phyloP scores from a whole-genome alignment of 2,797 vertebrate genomes.

The Cossypha polioptera region DNA sequence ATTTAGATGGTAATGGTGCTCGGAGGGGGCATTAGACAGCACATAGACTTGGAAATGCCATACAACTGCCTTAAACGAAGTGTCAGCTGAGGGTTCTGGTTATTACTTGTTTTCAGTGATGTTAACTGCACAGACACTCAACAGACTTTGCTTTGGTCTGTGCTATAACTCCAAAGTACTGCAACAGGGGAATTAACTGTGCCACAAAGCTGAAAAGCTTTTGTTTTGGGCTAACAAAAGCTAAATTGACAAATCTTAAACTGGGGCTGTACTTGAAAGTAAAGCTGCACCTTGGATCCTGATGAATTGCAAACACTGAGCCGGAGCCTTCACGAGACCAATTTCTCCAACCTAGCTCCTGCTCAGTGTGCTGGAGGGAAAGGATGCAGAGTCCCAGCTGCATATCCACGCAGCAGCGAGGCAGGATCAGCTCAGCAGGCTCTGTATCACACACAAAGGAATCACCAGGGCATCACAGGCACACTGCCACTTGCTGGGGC shows the following conservation, averaged over 20 bases:
- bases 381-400: not conserved
- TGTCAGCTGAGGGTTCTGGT: not conserved
- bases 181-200: not conserved
- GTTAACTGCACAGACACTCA: not conserved
- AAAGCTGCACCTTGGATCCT: not conserved
- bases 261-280: not conserved
- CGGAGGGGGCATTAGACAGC: not conserved
- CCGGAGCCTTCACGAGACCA: not conserved
- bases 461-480: not conserved
- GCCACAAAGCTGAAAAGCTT: not conserved
- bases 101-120: not conserved
- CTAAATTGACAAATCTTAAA: not conserved
- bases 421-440: not conserved
- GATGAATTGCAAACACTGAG: not conserved
- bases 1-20: not conserved
- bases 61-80: not conserved
- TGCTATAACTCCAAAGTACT: not conserved
- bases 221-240: not conserved
- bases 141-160: not conserved
- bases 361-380: not conserved
- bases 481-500: accelerated
- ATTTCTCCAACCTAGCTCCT: not conserved
- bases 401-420: accelerated
- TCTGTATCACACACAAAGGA: not conserved
- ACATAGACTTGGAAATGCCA: not conserved